phyloP scores from a whole-genome alignment of 2,797 vertebrate species.

The Pangasius mekongensis region DNA sequence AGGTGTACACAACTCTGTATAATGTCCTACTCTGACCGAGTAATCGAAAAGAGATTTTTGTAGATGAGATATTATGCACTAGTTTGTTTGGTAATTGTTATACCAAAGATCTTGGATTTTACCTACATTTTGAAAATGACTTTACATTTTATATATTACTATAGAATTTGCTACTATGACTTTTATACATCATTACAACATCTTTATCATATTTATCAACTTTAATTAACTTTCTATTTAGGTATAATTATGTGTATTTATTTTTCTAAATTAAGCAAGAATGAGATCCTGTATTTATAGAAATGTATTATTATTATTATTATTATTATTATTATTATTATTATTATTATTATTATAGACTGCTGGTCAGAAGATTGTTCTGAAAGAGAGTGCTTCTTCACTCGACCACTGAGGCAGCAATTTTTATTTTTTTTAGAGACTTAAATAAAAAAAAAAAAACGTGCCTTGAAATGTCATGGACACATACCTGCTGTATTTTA shows the following conservation, averaged over 20 bases:
- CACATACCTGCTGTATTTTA: too few species aligned
- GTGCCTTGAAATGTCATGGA: neutral
- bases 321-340: neutral
- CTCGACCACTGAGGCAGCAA: neutral
- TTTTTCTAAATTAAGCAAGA: slow-evolving; percentile 27
- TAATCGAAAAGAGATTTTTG: neutral
- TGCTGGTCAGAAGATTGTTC: slow-evolving; percentile 34
- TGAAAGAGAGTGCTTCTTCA: slow-evolving; percentile 29
- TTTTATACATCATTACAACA: neutral
- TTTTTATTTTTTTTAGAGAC: neutral
- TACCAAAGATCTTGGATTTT: slow-evolving; percentile 21
- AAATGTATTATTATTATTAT: neutral
- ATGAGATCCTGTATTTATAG: slow-evolving; percentile 21
- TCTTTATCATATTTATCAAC: neutral
- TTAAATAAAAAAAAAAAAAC: neutral
- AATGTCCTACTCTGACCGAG: neutral
- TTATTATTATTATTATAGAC: slow-evolving; percentile 1
- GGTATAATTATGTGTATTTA: slow-evolving; percentile 1
- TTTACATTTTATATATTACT: neutral
- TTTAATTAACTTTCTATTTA: neutral
- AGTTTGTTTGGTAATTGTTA: neutral
- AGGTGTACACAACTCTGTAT: neutral
- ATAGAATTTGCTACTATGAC: neutral
- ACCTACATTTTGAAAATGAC: neutral
- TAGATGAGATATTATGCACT: neutral